These are phyloP conservation scores for Thalpophila matura DNA, from an alignment of 2,888 invertebrate species.

Conservation along the genomic window DNA sequence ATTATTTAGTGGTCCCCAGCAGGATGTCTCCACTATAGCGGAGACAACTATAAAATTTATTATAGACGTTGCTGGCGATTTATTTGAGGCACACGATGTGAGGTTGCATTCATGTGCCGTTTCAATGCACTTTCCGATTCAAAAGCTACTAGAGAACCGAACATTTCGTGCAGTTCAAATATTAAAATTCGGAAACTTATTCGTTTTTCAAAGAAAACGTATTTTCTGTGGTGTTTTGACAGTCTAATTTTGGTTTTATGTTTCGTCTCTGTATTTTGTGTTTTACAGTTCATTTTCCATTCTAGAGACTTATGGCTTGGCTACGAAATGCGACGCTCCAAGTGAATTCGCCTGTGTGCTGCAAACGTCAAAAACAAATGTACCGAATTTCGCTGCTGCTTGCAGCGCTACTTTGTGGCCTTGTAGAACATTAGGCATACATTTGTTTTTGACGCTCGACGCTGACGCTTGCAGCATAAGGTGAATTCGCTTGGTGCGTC, in stretches of 20 bases:
- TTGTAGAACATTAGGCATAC: no score
- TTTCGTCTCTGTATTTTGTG: background rate
- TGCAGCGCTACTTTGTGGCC: no score
- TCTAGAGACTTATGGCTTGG: background rate
- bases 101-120: conserved; percentile 30
- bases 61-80: conserved; percentile 43
- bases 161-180: conserved; percentile 37
- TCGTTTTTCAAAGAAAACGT: conserved; percentile 38
- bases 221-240: conserved; percentile 29
- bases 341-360: no score
- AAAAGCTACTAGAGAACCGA: conserved; percentile 36
- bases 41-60: conserved; percentile 53
- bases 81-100: conserved; percentile 45
- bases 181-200: conserved; percentile 42
- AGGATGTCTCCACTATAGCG: conserved; percentile 5
- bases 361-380: no score
- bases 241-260: conserved; percentile 6
- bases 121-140: conserved; percentile 49
- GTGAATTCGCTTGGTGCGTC: no score
- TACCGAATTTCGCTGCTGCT: no score
- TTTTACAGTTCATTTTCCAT: background rate
- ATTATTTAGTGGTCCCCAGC: conserved; percentile 1
- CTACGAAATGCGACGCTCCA: no score
- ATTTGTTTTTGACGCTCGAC: no score
- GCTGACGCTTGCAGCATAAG: no score